Evolutionary conservation across 2,113 vertebrate species (phyloP).

Genomic region (Macquaria ambigua): DNA sequence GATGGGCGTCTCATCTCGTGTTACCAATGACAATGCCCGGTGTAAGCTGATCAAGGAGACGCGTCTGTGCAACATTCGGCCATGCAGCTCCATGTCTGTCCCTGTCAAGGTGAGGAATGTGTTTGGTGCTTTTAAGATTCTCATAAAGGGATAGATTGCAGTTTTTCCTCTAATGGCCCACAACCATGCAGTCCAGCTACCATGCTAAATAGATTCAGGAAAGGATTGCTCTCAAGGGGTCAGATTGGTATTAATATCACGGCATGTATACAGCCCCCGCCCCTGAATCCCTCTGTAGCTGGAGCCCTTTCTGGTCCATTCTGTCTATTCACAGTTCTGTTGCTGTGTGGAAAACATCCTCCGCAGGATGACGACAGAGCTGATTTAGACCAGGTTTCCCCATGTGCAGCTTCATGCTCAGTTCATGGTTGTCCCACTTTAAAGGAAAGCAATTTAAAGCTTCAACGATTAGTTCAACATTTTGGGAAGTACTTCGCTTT

Average conservation of each 20-base stretch:
- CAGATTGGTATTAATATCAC: conserved; percentile 75
- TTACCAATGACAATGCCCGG: conserved; percentile 86
- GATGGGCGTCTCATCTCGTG: conserved; percentile 86
- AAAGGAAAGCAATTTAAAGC: not conserved
- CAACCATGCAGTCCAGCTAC: conserved; percentile 10
- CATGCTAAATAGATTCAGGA: conserved; percentile 56
- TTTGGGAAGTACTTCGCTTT: not conserved
- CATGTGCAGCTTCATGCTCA: not conserved
- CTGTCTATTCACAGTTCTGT: conserved; percentile 68
- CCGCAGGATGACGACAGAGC: conserved; percentile 11
- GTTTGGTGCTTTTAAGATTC: conserved; percentile 47
- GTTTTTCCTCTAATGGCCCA: conserved; percentile 22
- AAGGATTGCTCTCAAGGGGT: conserved; percentile 49
- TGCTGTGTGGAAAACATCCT: conserved; percentile 58
- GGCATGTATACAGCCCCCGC: conserved; percentile 30
- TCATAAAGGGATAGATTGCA: conserved; percentile 20
- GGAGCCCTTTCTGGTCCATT: conserved; percentile 40
- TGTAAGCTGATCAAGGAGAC: conserved; percentile 89
- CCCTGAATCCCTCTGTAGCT: conserved; percentile 20
- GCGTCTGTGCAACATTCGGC: conserved; percentile 86
- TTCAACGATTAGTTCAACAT: not conserved
- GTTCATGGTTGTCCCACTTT: not conserved
- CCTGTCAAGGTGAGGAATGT: conserved; percentile 83
- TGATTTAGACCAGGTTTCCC: not conserved
- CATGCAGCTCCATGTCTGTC: conserved; percentile 84